phyloP scores from a whole-genome alignment of 2,888 invertebrate genomes.

The Lasioglossum marginatum region DNA sequence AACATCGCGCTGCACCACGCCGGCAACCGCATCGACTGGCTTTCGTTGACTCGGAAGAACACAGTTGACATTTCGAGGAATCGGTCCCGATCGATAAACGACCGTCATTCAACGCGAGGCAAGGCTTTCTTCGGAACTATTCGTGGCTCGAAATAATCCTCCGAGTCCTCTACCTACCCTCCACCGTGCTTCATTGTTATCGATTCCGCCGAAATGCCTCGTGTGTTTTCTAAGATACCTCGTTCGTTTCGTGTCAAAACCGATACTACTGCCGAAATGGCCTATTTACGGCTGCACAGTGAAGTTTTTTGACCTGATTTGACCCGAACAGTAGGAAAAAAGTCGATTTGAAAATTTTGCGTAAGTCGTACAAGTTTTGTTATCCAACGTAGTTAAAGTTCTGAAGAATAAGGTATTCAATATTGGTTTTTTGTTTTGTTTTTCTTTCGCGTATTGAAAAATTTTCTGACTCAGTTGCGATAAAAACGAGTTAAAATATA shows the following conservation, averaged over 20 bases:
- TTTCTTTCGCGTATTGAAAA: too few species aligned
- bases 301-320: too few species aligned
- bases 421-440: too few species aligned
- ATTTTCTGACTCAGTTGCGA: not conserved
- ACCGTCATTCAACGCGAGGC: not conserved
- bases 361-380: too few species aligned
- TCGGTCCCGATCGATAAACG: slow-evolving; percentile 43
- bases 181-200: not conserved
- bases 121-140: not conserved
- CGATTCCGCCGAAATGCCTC: not conserved
- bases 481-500: too few species aligned
- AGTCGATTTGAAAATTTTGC: too few species aligned
- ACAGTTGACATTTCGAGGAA: slow-evolving; percentile 50
- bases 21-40: slow-evolving; percentile 11
- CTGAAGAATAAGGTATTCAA: too few species aligned
- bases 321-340: too few species aligned
- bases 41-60: slow-evolving; percentile 25
- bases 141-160: not conserved
- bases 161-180: not conserved
- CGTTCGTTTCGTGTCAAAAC: not conserved
- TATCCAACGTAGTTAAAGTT: too few species aligned
- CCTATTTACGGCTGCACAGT: not conserved
- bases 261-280: not conserved
- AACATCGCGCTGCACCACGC: not conserved
- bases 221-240: not conserved